Evolutionary conservation across 2,113 vertebrate species (phyloP).

Genomic region (Centrocercus urophasianus): DNA sequence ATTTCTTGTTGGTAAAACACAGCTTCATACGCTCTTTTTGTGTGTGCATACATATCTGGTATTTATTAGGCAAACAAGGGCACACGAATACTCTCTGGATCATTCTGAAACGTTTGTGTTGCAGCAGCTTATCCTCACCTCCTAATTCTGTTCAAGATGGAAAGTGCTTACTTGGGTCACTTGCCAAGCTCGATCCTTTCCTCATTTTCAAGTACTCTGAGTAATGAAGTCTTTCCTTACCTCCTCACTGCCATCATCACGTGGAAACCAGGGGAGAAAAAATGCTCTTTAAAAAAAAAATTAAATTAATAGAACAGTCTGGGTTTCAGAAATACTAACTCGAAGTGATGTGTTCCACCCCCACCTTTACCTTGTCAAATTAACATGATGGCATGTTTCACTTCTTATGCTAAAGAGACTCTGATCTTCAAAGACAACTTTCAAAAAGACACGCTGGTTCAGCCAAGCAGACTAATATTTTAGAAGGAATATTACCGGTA

Average conservation of each 20-base stretch:
- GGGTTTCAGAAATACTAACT: slow-evolving; percentile 50
- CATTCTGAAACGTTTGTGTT: neutral
- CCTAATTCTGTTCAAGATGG: neutral
- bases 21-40: neutral
- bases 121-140: neutral
- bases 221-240: slow-evolving; percentile 12
- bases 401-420: slow-evolving; percentile 63
- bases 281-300: neutral
- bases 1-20: neutral
- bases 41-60: neutral
- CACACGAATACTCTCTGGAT: neutral
- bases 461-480: slow-evolving; percentile 74
- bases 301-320: slow-evolving; percentile 38
- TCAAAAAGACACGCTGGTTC: slow-evolving; percentile 59
- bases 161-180: slow-evolving; percentile 22
- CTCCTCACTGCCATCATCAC: neutral
- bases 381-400: slow-evolving; percentile 66
- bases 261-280: slow-evolving; percentile 15
- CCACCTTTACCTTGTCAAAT: slow-evolving; percentile 58
- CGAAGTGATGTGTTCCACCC: neutral
- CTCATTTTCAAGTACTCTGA: neutral
- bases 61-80: neutral
- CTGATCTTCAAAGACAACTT: slow-evolving; percentile 71
- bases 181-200: neutral
- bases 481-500: slow-evolving; percentile 72